phyloP scores from a whole-genome alignment of 2,888 invertebrate species.

The Sericinus montela region DNA sequence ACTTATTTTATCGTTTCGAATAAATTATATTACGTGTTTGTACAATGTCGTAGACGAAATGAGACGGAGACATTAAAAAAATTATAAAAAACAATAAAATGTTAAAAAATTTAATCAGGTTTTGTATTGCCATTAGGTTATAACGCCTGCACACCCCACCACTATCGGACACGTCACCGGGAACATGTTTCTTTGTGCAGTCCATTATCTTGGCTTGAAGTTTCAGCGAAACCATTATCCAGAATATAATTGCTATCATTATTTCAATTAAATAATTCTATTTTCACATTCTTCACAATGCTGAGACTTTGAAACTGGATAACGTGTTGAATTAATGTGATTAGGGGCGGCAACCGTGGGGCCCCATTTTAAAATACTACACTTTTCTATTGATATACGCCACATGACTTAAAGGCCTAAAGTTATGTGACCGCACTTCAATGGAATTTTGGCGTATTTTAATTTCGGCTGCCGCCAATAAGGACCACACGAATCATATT shows the following conservation, averaged over 20 bases:
- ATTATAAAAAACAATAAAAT: conserved; percentile 73
- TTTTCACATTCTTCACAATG: not conserved
- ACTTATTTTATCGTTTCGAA: conserved; percentile 77
- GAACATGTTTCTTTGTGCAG: conserved; percentile 50
- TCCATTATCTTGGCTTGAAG: conserved; percentile 52
- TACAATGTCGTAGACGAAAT: conserved; percentile 72
- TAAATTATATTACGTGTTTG: conserved; percentile 77
- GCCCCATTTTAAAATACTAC: conserved; percentile 60
- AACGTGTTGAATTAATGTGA: conserved; percentile 40
- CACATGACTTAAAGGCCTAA: conserved; percentile 74
- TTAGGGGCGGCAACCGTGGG: conserved; percentile 67
- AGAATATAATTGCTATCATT: not conserved
- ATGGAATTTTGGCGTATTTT: conserved; percentile 57
- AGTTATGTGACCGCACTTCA: conserved; percentile 65
- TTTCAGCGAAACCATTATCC: conserved; percentile 32
- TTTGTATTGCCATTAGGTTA: conserved; percentile 59
- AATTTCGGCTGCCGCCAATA: conserved; percentile 58
- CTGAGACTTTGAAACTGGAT: conserved; percentile 47
- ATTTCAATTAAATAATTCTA: conserved; percentile 17
- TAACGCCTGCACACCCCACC: conserved; percentile 46
- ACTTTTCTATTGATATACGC: conserved; percentile 58
- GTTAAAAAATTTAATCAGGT: conserved; percentile 65
- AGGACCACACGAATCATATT: conserved; percentile 61
- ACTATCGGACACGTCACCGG: conserved; percentile 55
- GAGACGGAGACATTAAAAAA: conserved; percentile 73